Percentiles rank a stretch among this genome's conserved stretches.
Evolutionary conservation across 2,888 invertebrate genomes (phyloP).

Genomic region (Antheraea assamensis): DNA sequence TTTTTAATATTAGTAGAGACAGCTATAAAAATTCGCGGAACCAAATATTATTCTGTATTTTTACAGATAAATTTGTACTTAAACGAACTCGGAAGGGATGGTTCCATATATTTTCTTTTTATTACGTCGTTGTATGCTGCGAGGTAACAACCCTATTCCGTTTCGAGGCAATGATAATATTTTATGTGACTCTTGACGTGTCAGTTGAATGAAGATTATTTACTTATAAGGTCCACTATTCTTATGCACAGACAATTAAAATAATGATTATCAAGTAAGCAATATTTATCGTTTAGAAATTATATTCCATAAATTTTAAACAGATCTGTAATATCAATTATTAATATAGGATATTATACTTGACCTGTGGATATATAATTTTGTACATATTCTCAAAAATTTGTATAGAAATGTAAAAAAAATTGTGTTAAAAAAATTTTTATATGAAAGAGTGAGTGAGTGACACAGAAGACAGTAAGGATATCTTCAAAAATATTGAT

Average conservation of each 20-base stretch:
- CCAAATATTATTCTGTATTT: not conserved
- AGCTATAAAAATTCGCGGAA: too few relatives aligned
- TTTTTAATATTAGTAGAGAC: too few relatives aligned
- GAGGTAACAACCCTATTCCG: conserved; percentile 32
- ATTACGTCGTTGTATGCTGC: not conserved
- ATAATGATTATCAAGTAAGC: conserved; percentile 35
- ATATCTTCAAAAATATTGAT: too few relatives aligned
- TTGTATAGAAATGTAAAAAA: too few relatives aligned
- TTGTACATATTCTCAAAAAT: too few relatives aligned
- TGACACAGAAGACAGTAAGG: too few relatives aligned
- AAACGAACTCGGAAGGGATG: not conserved
- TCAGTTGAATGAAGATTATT: conserved; percentile 42
- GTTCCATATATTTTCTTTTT: not conserved
- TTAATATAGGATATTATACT: not conserved
- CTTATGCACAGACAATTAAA: conserved; percentile 41
- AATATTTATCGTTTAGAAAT: conserved; percentile 8
- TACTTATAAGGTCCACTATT: conserved; percentile 39
- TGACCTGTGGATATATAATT: not conserved
- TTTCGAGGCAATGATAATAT: conserved; percentile 28
- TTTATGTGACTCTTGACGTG: conserved; percentile 39
- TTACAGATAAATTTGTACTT: not conserved
- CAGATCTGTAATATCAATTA: not conserved
- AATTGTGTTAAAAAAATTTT: too few relatives aligned
- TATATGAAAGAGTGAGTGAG: too few relatives aligned
- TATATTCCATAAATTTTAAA: not conserved